These are phyloP conservation scores for Monochamus alternatus DNA, from an alignment of 2,888 invertebrate species.

Conservation along the genomic window DNA sequence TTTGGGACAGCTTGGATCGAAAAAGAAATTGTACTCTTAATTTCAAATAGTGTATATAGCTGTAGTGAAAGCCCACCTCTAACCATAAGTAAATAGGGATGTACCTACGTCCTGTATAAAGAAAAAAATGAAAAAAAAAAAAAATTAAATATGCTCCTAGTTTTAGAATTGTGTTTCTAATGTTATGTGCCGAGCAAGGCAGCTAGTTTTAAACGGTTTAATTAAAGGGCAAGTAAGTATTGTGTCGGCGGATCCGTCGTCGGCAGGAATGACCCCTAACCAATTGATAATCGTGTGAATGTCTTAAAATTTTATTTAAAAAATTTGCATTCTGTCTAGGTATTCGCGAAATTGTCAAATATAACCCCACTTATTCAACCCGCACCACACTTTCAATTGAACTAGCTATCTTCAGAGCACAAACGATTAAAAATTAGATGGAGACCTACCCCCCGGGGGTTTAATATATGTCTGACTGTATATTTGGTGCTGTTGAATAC, in stretches of 20 bases:
- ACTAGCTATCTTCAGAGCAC: constrained; percentile 26
- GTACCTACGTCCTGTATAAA: constrained; percentile 40
- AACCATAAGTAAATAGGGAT: constrained; percentile 44
- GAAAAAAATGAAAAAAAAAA: constrained; percentile 51
- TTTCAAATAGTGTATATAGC: constrained; percentile 34
- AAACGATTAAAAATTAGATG: constrained; percentile 12
- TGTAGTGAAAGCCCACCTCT: constrained; percentile 39
- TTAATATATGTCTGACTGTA: constrained; percentile 1
- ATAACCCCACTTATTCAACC: constrained; percentile 18
- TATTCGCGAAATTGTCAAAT: constrained; percentile 4
- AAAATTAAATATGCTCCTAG: constrained; percentile 51
- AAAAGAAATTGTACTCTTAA: constrained; percentile 21
- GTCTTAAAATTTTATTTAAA: constrained; percentile 4
- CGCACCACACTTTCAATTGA: constrained; percentile 21
- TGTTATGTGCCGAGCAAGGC: constrained; percentile 43
- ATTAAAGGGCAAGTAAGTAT: constrained; percentile 28
- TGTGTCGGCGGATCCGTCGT: constrained; percentile 19
- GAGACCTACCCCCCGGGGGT: background rate
- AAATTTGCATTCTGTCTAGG: background rate
- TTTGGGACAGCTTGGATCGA: background rate
- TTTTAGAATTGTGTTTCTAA: constrained; percentile 55
- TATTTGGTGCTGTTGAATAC: constrained; percentile 27
- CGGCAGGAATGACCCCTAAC: background rate
- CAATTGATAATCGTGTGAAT: background rate
- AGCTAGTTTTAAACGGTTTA: constrained; percentile 41